Conservation (phyloP, 1,140 invertebrate species). For the Phocides pigmalion region DNA sequence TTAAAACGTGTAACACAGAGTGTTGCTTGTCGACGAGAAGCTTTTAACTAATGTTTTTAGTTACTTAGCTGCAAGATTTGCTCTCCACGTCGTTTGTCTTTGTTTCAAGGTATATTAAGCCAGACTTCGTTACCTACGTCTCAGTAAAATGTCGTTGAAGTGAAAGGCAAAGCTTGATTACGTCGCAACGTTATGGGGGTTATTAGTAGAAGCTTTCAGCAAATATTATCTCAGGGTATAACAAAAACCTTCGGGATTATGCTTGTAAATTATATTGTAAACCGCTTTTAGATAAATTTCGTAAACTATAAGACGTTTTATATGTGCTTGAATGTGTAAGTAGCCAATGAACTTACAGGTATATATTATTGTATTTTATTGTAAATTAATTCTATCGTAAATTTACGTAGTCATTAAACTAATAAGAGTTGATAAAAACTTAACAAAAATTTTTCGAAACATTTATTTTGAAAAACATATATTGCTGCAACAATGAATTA, state of each 20-base stretch:
- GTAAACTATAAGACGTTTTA: no score
- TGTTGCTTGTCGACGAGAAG: not conserved
- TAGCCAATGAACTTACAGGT: no score
- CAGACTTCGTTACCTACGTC: constrained; percentile 15
- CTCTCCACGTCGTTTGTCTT: not conserved
- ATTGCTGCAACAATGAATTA: no score
- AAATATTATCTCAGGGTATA: constrained; percentile 12
- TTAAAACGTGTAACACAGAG: not conserved
- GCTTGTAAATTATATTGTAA: not conserved
- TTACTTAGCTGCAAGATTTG: not conserved
- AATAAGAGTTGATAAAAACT: no score
- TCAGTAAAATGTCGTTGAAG: constrained; percentile 13
- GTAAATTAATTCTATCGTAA: no score
- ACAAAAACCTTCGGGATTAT: constrained; percentile 11
- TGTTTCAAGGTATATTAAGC: constrained; percentile 9
- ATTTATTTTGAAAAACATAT: no score
- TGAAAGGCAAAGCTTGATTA: constrained; percentile 21
- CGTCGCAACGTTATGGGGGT: constrained; percentile 10
- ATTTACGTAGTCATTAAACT: no score
- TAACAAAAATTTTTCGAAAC: no score
- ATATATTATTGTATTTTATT: no score
- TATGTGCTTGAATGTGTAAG: no score
- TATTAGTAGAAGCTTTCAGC: constrained; percentile 26
- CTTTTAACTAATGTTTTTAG: constrained; percentile 3
- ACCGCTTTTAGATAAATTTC: no score